These are phyloP conservation scores for Jacana jacana DNA, from an alignment of 2,113 vertebrate genomes.

Conservation along the genomic window DNA sequence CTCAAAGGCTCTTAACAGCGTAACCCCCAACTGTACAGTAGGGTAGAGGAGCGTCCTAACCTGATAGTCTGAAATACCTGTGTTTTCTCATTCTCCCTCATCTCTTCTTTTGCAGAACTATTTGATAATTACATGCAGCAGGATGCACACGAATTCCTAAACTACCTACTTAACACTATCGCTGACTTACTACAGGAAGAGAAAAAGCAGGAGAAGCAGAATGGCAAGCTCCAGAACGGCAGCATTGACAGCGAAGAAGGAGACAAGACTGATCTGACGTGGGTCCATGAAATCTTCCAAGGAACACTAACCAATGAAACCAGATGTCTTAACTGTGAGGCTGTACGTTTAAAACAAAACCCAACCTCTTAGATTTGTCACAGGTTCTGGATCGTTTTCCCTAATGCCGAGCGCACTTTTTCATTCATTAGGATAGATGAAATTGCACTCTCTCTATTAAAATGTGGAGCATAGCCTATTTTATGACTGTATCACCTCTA, in stretches of 20 bases:
- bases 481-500: slow-evolving; percentile 49
- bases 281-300: slow-evolving; percentile 96
- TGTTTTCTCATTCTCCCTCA: not conserved
- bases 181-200: slow-evolving; percentile 86
- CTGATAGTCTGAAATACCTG: not conserved
- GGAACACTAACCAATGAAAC: slow-evolving; percentile 95
- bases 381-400: slow-evolving; percentile 2
- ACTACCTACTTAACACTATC: slow-evolving; percentile 94
- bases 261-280: slow-evolving; percentile 86
- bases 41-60: not conserved
- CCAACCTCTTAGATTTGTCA: slow-evolving; percentile 14
- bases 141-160: slow-evolving; percentile 92
- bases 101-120: slow-evolving; percentile 76
- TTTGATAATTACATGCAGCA: slow-evolving; percentile 97
- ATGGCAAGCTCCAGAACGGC: slow-evolving; percentile 72
- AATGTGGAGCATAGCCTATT: slow-evolving; percentile 52
- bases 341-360: slow-evolving; percentile 76
- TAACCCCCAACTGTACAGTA: not conserved
- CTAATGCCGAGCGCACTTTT: slow-evolving; percentile 12
- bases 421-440: slow-evolving; percentile 57
- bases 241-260: slow-evolving; percentile 79
- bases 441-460: slow-evolving; percentile 58
- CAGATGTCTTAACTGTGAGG: slow-evolving; percentile 94
- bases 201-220: slow-evolving; percentile 77
- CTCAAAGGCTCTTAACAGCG: not conserved